phyloP scores from a whole-genome alignment of 2,888 invertebrate genomes.

The Amblyteles armatorius region DNA sequence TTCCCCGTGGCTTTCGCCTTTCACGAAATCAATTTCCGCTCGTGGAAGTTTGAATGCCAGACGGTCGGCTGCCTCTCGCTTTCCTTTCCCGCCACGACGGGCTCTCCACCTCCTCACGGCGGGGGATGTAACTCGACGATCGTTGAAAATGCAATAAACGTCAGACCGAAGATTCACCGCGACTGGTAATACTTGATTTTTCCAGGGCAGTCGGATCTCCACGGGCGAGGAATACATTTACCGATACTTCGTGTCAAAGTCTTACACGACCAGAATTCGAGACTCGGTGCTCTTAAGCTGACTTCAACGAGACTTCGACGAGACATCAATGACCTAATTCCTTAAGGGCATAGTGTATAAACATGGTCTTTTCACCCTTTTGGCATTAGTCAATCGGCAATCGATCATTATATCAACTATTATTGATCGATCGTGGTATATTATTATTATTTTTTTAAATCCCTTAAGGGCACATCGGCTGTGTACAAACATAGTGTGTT shows the following conservation, averaged over 20 bases:
- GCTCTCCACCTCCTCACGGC: neutral
- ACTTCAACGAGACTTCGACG: neutral
- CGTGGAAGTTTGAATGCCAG: conserved; percentile 22
- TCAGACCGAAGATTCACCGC: conserved; percentile 18
- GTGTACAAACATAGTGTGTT: too few relatives aligned
- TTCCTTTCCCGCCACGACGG: neutral
- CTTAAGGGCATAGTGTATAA: too few relatives aligned
- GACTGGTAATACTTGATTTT: conserved; percentile 34
- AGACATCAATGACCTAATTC: neutral
- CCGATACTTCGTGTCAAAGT: neutral
- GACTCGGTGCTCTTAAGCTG: neutral
- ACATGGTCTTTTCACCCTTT: too few relatives aligned
- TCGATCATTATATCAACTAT: too few relatives aligned
- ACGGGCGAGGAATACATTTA: neutral
- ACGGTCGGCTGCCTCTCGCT: neutral
- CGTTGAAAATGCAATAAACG: conserved; percentile 47
- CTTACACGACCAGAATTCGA: neutral
- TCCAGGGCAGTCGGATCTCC: neutral
- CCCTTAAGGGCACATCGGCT: too few relatives aligned
- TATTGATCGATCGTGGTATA: too few relatives aligned
- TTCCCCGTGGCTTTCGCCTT: conserved; percentile 46
- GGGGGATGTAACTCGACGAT: conserved; percentile 34
- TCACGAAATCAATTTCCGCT: conserved; percentile 58
- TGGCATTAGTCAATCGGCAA: too few relatives aligned
- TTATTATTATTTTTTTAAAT: too few relatives aligned